Evolutionary conservation across 1,140 invertebrate species (phyloP).

Genomic region (Musca domestica): DNA sequence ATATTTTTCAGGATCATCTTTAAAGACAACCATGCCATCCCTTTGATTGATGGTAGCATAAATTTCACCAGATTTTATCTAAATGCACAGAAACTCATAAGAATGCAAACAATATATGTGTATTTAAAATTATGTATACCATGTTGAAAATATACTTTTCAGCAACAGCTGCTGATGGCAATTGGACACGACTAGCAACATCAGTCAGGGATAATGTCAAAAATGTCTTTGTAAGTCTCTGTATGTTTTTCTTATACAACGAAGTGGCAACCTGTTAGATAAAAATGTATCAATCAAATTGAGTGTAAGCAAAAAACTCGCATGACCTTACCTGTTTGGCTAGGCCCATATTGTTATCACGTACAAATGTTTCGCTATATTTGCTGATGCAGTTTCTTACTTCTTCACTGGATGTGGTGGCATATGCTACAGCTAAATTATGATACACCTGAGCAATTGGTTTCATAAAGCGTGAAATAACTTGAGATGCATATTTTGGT

Average conservation of each 20-base stretch:
- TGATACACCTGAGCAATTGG: constrained; percentile 88
- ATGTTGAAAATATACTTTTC: constrained; percentile 94
- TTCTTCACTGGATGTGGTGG: constrained; percentile 72
- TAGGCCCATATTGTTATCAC: constrained; percentile 81
- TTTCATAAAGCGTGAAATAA: constrained; percentile 86
- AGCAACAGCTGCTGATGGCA: constrained; percentile 79
- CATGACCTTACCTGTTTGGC: constrained; percentile 65
- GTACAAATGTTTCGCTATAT: constrained; percentile 76
- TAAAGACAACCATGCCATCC: constrained; percentile 96
- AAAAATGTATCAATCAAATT: neutral
- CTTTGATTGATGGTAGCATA: constrained; percentile 97
- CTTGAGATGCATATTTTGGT: constrained; percentile 90
- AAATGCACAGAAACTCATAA: constrained; percentile 2
- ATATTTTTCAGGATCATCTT: constrained; percentile 94
- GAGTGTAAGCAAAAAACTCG: neutral
- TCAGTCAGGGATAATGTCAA: constrained; percentile 90
- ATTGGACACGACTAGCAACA: constrained; percentile 86
- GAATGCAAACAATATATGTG: no score
- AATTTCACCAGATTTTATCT: constrained; percentile 97
- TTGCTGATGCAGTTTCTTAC: constrained; percentile 71
- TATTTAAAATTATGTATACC: constrained; percentile 59
- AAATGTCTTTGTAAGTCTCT: constrained; percentile 95
- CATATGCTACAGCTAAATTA: constrained; percentile 82
- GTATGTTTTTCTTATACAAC: constrained; percentile 95
- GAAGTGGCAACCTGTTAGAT: constrained; percentile 72